These are phyloP conservation scores for Erebia epiphron DNA, from an alignment of 2,888 invertebrate species.

Conservation along the genomic window DNA sequence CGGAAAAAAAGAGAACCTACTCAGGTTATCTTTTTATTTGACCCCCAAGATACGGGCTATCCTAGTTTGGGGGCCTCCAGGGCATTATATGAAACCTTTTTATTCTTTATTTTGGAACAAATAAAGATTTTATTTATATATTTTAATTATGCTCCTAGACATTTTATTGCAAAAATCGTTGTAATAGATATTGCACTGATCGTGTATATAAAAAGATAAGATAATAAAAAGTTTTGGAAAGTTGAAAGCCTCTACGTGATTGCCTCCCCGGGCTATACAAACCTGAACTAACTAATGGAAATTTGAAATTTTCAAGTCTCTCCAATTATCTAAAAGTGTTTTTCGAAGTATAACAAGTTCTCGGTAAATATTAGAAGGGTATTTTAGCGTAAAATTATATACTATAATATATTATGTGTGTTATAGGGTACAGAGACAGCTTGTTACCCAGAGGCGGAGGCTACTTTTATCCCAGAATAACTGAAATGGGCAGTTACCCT, in stretches of 20 bases:
- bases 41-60: too few species aligned
- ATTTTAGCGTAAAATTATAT: slow-evolving; percentile 2
- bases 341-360: slow-evolving; percentile 11
- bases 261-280: slow-evolving; percentile 16
- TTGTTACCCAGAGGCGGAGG: too few species aligned
- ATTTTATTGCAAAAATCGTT: slow-evolving; percentile 28
- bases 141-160: background rate
- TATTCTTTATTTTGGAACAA: too few species aligned
- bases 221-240: slow-evolving; percentile 12
- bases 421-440: too few species aligned
- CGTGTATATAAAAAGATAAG: background rate
- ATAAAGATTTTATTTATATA: too few species aligned
- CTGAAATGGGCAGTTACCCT: too few species aligned
- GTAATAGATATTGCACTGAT: background rate
- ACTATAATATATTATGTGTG: too few species aligned
- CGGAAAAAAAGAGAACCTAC: too few species aligned
- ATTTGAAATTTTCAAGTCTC: slow-evolving; percentile 7
- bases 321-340: slow-evolving; percentile 12
- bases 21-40: background rate
- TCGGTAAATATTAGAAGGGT: slow-evolving; percentile 12
- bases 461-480: too few species aligned
- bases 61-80: too few species aligned
- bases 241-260: slow-evolving; percentile 12
- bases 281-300: slow-evolving; percentile 9
- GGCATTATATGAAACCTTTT: too few species aligned